These are phyloP conservation scores for Hyla sarda DNA, from an alignment of 2,113 vertebrate genomes.

Conservation along the genomic window DNA sequence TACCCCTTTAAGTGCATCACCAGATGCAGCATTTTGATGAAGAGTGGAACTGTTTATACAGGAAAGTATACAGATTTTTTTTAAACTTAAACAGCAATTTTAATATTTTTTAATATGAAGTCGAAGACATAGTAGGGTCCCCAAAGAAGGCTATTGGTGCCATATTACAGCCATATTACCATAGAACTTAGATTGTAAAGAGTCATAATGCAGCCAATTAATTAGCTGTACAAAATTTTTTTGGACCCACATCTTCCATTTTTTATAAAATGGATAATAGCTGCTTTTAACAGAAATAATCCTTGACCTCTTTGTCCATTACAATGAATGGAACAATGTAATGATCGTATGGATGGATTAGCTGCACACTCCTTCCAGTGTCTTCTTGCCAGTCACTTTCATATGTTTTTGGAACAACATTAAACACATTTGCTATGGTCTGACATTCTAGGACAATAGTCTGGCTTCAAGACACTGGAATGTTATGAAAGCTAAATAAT, in stretches of 20 bases:
- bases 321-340: neutral
- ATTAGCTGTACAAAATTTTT: neutral
- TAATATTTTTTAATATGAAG: no score
- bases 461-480: constrained; percentile 13
- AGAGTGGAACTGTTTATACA: no score
- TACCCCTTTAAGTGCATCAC: no score
- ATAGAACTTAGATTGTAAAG: no score
- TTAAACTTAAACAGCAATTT: no score
- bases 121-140: no score
- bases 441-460: constrained; percentile 11
- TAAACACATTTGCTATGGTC: neutral
- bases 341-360: neutral
- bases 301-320: neutral
- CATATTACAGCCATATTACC: no score
- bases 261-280: neutral
- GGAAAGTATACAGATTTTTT: no score
- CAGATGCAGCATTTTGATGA: no score
- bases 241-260: neutral
- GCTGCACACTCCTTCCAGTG: neutral
- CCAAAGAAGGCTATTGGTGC: no score
- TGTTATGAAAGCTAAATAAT: constrained; percentile 14
- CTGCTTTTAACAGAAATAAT: neutral
- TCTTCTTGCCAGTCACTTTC: constrained; percentile 7
- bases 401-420: constrained; percentile 1
- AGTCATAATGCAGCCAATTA: neutral